Evolutionary conservation across 2,888 invertebrate genomes (phyloP).

Genomic region (Agriopis marginaria): DNA sequence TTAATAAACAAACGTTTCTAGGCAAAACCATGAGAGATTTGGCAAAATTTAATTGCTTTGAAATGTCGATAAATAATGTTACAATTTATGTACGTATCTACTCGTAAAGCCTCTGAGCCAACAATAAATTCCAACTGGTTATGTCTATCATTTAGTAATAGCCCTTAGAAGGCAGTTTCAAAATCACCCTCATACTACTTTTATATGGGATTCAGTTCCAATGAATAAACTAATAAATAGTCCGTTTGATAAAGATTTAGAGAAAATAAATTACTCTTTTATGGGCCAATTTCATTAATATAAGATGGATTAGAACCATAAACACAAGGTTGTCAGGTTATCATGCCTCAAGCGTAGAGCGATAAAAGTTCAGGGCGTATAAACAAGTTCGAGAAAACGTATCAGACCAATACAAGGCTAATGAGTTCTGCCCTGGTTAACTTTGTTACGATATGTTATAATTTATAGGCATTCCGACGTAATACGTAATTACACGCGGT

Average conservation of each 20-base stretch:
- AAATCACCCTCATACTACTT: not conserved
- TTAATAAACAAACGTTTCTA: too few species aligned
- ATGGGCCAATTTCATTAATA: slow-evolving; percentile 7
- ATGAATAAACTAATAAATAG: not conserved
- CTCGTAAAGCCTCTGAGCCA: too few species aligned
- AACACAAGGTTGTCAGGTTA: slow-evolving; percentile 13
- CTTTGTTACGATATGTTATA: slow-evolving; percentile 19
- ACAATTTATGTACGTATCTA: too few species aligned
- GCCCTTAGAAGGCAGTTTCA: not conserved
- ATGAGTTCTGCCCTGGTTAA: slow-evolving; percentile 32
- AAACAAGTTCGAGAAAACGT: slow-evolving; percentile 15
- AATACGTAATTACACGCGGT: slow-evolving; percentile 22
- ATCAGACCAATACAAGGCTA: slow-evolving; percentile 24
- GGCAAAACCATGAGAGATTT: too few species aligned
- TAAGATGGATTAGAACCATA: slow-evolving; percentile 10
- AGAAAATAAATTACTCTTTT: slow-evolving; percentile 16
- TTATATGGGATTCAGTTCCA: slow-evolving; percentile 1
- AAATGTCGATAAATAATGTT: too few species aligned
- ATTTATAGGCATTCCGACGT: slow-evolving; percentile 29
- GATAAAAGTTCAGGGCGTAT: slow-evolving; percentile 18
- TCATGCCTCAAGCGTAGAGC: not conserved
- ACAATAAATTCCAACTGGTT: too few species aligned
- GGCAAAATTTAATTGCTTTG: too few species aligned
- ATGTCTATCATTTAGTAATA: not conserved
- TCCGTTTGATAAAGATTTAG: slow-evolving; percentile 8